Evolutionary conservation across 2,888 invertebrate genomes (phyloP).

Genomic region (Noctua janthina): DNA sequence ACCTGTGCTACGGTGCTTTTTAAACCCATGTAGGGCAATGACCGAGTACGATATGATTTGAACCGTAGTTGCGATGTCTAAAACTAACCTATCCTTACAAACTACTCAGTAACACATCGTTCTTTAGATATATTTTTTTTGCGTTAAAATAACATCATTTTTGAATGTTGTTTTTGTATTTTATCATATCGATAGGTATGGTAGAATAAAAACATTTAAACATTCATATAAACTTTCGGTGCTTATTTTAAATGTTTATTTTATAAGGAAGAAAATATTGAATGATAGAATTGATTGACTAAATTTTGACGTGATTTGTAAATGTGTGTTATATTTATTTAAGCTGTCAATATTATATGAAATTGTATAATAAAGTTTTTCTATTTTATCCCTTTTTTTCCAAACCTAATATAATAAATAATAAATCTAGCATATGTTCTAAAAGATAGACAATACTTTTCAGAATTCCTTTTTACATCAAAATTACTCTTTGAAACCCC

Average conservation of each 20-base stretch:
- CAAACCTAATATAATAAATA: background rate
- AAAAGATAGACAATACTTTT: background rate
- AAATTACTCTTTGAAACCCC: constrained; percentile 5
- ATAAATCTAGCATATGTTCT: no score
- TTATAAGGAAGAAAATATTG: constrained; percentile 14
- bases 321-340: constrained; percentile 26
- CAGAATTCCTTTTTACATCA: background rate
- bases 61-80: constrained; percentile 18
- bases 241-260: constrained; percentile 44
- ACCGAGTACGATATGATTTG: constrained; percentile 16
- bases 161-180: constrained; percentile 8
- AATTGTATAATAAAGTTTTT: background rate
- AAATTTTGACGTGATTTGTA: background rate
- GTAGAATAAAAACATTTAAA: constrained; percentile 33
- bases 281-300: constrained; percentile 25
- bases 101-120: constrained; percentile 1
- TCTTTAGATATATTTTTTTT: constrained; percentile 24
- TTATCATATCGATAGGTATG: constrained; percentile 23
- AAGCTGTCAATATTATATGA: background rate
- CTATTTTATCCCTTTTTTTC: background rate
- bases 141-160: constrained; percentile 27
- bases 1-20: constrained; percentile 8
- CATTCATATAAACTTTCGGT: constrained; percentile 13
- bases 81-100: constrained; percentile 41
- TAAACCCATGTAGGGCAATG: constrained; percentile 39